Percentiles rank a stretch among this genome's conserved stretches.
Conservation (phyloP, 2,888 invertebrate species). For the Argyra leucocephala region DNA sequence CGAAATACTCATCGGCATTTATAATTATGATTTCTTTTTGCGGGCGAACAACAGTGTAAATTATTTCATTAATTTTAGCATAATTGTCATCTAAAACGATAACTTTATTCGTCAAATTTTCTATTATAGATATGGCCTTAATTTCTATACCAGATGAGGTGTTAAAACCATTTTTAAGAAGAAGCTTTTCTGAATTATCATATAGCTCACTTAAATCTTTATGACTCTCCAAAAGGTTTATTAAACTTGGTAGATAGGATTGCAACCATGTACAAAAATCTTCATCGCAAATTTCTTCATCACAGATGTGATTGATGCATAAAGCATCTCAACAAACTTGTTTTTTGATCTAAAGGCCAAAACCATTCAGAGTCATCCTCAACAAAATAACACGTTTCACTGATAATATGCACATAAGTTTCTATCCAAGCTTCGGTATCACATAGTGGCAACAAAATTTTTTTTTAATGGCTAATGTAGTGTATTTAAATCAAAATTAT, state of each 20-base stretch:
- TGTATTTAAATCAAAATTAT: slow-evolving; percentile 9
- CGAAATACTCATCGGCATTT: slow-evolving; percentile 9
- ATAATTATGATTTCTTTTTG: slow-evolving; percentile 8
- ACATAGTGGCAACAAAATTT: slow-evolving; percentile 1
- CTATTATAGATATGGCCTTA: slow-evolving; percentile 9
- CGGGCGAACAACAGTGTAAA: slow-evolving; percentile 7
- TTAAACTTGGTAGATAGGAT: slow-evolving; percentile 9
- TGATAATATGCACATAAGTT: slow-evolving; percentile 5
- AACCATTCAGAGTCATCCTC: slow-evolving; percentile 9
- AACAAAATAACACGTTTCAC: slow-evolving; percentile 1
- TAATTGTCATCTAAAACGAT: slow-evolving; percentile 8
- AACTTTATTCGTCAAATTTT: slow-evolving; percentile 8
- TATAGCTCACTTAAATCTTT: slow-evolving; percentile 5
- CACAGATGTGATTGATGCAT: slow-evolving; percentile 7
- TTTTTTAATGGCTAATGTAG: not conserved
- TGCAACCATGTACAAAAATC: slow-evolving; percentile 9
- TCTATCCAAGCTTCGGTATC: slow-evolving; percentile 6
- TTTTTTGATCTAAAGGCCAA: slow-evolving; percentile 8
- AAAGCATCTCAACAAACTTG: slow-evolving; percentile 9
- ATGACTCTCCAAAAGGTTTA: slow-evolving; percentile 7
- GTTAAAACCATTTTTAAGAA: slow-evolving; percentile 9
- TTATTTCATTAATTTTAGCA: slow-evolving; percentile 8
- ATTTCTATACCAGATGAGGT: slow-evolving; percentile 7
- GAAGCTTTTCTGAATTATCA: slow-evolving; percentile 7
- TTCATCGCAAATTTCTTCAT: slow-evolving; percentile 7